Percentiles rank a stretch among this genome's conserved stretches.
These are phyloP conservation scores for Tenualosa ilisha DNA, from an alignment of 2,797 vertebrate species.

Conservation along the genomic window DNA sequence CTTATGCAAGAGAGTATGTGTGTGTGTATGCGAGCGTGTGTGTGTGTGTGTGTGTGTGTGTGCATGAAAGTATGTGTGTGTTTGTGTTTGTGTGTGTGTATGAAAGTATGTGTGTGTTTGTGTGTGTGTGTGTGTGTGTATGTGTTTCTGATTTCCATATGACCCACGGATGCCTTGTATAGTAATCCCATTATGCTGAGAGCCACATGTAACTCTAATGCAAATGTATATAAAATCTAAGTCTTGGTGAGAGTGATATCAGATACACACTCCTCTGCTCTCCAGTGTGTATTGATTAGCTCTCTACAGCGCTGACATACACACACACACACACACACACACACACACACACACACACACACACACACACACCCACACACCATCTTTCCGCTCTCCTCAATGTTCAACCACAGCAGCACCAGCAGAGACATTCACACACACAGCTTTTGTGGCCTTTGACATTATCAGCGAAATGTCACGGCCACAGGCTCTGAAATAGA, in stretches of 20 bases:
- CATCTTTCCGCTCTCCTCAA: neutral
- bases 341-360: too few species aligned
- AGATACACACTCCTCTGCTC: neutral
- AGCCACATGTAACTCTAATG: neutral
- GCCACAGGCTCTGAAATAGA: slow-evolving; percentile 14
- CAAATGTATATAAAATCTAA: neutral
- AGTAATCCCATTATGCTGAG: neutral
- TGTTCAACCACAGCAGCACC: neutral
- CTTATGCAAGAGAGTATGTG: neutral
- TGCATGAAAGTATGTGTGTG: neutral
- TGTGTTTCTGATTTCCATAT: too few species aligned
- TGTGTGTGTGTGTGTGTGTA: slow-evolving; percentile 15
- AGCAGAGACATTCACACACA: neutral
- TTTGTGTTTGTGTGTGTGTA: neutral
- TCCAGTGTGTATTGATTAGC: neutral
- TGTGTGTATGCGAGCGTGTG: neutral
- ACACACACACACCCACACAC: neutral
- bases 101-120: too few species aligned
- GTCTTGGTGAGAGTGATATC: neutral
- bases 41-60: too few species aligned
- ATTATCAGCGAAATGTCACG: slow-evolving; percentile 8
- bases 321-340: too few species aligned
- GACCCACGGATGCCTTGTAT: neutral
- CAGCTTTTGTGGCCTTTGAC: slow-evolving; percentile 13
- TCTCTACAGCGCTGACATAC: neutral